Conservation (phyloP, 2,797 vertebrate genomes). For the Platyrinchus mystaceus region DNA sequence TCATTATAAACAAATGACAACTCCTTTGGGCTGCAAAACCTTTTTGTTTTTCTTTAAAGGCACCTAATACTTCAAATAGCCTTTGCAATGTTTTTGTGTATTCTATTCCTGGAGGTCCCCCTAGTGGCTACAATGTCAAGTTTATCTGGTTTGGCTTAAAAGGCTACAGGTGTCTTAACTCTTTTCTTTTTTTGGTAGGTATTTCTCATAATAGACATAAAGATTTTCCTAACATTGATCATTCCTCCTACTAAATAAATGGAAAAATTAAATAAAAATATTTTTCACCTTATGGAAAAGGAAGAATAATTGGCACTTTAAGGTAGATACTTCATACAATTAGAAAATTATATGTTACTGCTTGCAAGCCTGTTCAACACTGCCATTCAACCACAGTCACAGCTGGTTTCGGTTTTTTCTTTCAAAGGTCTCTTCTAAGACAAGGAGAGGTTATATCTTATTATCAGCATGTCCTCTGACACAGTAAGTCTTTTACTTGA, state of each 20-base stretch:
- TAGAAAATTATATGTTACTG: background rate
- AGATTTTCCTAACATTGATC: background rate
- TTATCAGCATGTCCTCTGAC: background rate
- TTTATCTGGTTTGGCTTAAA: background rate
- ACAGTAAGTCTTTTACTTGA: background rate
- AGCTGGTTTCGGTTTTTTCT: background rate
- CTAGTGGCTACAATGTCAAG: conserved; percentile 40
- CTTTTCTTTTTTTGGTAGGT: background rate
- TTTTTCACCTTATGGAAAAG: background rate
- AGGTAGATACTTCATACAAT: background rate
- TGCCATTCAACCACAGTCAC: background rate
- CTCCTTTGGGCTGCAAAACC: background rate
- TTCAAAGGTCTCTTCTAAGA: background rate
- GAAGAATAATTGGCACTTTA: background rate
- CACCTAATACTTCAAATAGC: background rate
- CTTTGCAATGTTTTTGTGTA: background rate
- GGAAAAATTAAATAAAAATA: background rate
- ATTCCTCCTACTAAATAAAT: background rate
- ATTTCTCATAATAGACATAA: background rate
- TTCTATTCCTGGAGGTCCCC: conserved; percentile 57
- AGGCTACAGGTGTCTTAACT: background rate
- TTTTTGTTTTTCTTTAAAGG: background rate
- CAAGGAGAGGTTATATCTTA: background rate
- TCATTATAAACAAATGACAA: background rate
- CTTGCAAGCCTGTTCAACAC: background rate